Conservation (phyloP, 2,888 invertebrate genomes). For the Netelia inedita region DNA sequence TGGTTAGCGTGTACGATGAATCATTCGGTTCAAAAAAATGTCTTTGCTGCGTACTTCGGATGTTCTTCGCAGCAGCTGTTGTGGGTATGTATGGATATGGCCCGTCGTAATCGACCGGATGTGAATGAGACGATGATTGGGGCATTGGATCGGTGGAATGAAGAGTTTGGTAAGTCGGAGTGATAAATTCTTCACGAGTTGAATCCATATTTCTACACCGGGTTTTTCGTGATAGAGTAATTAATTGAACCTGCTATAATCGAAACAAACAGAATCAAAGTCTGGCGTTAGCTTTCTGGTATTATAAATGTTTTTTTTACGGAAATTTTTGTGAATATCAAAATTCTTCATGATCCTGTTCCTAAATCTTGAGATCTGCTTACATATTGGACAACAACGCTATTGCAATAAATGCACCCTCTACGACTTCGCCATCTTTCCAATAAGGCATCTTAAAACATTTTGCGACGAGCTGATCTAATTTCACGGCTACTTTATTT, state of each 20-base stretch:
- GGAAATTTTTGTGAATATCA: neutral
- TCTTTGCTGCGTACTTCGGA: neutral
- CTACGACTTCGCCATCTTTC: constrained; percentile 12
- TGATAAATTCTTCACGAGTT: constrained; percentile 13
- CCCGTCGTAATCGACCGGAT: neutral
- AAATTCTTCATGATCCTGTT: neutral
- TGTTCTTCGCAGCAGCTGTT: constrained; percentile 7
- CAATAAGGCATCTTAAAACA: constrained; percentile 31
- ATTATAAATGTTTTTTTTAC: neutral
- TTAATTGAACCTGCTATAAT: constrained; percentile 3
- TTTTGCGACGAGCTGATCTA: constrained; percentile 16
- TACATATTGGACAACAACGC: constrained; percentile 24
- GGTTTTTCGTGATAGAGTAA: neutral
- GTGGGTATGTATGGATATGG: neutral
- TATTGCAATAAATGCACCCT: constrained; percentile 17
- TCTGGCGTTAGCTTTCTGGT: neutral
- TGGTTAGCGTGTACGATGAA: neutral
- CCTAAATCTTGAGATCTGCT: neutral
- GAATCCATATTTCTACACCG: constrained; percentile 1
- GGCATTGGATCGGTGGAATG: neutral
- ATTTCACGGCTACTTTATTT: constrained; percentile 1
- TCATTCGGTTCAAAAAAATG: neutral
- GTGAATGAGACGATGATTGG: neutral
- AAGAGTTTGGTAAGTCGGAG: neutral
- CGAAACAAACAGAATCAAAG: constrained; percentile 20